Evolutionary conservation across 2,797 vertebrate genomes (phyloP), one percentile per base, ranked within the genome.

Genomic region (Momotus momota): DNA sequence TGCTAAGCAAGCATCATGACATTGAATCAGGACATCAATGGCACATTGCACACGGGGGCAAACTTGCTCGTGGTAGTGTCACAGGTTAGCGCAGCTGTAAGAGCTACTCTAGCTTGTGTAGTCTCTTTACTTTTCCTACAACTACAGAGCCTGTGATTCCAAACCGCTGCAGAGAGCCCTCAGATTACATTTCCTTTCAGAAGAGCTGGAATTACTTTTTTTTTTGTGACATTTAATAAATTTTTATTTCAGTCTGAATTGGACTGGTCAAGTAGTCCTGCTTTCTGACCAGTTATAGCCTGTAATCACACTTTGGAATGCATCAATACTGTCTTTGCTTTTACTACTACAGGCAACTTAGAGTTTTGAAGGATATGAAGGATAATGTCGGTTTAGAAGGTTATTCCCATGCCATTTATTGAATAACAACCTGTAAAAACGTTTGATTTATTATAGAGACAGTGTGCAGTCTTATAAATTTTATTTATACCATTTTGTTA

Each of bases 11-110:
- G 46, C 29, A 66, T 38, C 7, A 4, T 64, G 31, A 26, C 33
- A 78, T 27, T 67, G 31, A 83, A 54, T 40, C 41, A 51, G n/a
- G 41, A 54, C 17, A 71, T 15, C 23, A 64, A 7, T 5, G 10
- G 12, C 15, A 38, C 1, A 4, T 21, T 40, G 14, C 22, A 45
- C 12, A 25, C 12, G 49, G 16, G 0, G 6, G 9, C 8, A 75
- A 46, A 69, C 15, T 23, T 72, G 26, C 31, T 69, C 38, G 13
- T 46, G 26, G 14, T 35, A 48, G 17, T 29, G 22, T 52, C 71
- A 70, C 14, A 69, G 5, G 18, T 57, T 58, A 46, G 31, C 48
- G 14, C 20, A 61, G 8, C 35, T 55, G 0, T n/a, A 9, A 2
- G 3, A 79, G 26, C 23, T 31, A 43, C 22, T 19, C 7, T 12